Conservation (phyloP, 2,797 vertebrate species). For the Merluccius polli region DNA sequence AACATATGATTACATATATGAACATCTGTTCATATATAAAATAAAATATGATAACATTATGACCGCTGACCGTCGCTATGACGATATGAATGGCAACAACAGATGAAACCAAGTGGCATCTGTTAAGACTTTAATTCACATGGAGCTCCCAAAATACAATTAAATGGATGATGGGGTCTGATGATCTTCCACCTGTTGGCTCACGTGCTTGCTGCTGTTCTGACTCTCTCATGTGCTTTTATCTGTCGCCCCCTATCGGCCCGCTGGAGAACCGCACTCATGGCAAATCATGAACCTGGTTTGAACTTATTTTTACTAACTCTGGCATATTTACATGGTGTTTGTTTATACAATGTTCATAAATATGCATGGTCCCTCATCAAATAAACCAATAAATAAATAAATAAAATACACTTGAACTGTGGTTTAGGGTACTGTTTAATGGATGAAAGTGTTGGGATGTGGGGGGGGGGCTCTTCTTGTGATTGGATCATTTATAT, state of each 20-base stretch:
- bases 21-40: background rate
- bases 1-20: background rate
- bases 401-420: too few relatives aligned
- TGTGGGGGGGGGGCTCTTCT: background rate
- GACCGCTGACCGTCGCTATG: conserved; percentile 1
- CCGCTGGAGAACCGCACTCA: conserved; percentile 31
- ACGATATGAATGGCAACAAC: conserved; percentile 15
- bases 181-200: conserved; percentile 52
- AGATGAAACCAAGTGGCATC: conserved; percentile 30
- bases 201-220: conserved; percentile 39
- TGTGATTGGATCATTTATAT: background rate
- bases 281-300: background rate
- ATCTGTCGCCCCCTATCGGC: conserved; percentile 63
- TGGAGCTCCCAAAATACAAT: conserved; percentile 38
- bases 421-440: conserved; percentile 8
- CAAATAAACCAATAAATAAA: too few relatives aligned
- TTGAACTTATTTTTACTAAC: too few relatives aligned
- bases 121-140: conserved; percentile 40
- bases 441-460: background rate
- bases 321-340: too few relatives aligned
- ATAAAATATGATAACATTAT: background rate
- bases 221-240: conserved; percentile 6
- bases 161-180: conserved; percentile 39
- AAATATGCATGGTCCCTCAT: too few relatives aligned
- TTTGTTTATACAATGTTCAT: too few relatives aligned